Conservation (phyloP, 1,140 invertebrate genomes). For the Drosophila mojavensis region DNA sequence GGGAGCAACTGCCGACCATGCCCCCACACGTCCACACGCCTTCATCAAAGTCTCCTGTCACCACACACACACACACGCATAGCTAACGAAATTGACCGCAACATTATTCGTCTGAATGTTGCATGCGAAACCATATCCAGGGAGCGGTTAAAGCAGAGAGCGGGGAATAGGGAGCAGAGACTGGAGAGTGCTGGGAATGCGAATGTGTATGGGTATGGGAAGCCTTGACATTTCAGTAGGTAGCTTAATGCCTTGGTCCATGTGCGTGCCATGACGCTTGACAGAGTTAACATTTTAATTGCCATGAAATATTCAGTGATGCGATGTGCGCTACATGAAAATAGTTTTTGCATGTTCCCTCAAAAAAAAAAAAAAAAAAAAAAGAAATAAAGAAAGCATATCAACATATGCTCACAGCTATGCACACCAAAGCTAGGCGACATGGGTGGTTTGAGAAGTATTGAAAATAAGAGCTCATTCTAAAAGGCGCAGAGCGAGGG, state of each 20-base stretch:
- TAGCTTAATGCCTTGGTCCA: slow-evolving; percentile 31
- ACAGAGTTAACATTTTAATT: slow-evolving; percentile 80
- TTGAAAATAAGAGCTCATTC: not conserved
- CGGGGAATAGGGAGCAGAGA: not conserved
- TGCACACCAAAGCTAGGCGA: not conserved
- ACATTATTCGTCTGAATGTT: slow-evolving; percentile 70
- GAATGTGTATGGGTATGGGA: not conserved
- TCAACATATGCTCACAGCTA: slow-evolving; percentile 25
- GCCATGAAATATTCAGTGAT: slow-evolving; percentile 76
- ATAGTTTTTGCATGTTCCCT: slow-evolving; percentile 64
- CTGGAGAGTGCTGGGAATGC: not conserved
- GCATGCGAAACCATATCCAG: slow-evolving; percentile 46
- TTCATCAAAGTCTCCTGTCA: not conserved
- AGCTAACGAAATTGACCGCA: slow-evolving; percentile 75
- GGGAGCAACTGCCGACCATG: slow-evolving; percentile 4
- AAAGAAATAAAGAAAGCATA: slow-evolving; percentile 6
- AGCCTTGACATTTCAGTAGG: not conserved
- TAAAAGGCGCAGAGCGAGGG: not conserved
- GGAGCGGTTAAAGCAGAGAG: not conserved
- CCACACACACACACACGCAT: not conserved
- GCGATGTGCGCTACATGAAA: slow-evolving; percentile 49
- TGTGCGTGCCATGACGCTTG: slow-evolving; percentile 63
- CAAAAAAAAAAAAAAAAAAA: no score
- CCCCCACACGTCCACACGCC: not conserved
- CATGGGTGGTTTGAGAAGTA: slow-evolving; percentile 21